A percentile compares a stretch with the other conserved stretches of the same genome.
Conservation (phyloP, 2,888 invertebrate species). For the Balanococcus diminutus region DNA sequence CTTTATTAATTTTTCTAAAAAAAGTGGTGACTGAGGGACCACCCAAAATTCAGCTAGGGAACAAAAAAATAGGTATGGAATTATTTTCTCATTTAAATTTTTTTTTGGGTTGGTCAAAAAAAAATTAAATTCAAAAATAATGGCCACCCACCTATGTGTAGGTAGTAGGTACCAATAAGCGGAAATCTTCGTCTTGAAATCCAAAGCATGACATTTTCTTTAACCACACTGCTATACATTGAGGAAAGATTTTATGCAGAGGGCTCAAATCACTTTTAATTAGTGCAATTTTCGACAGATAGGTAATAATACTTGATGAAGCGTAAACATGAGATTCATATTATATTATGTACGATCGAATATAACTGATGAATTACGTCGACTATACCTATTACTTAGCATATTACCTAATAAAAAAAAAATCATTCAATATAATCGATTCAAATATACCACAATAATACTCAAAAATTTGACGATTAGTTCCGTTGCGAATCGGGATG, state of each 20-base stretch:
- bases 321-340: background rate
- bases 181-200: background rate
- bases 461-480: constrained; percentile 35
- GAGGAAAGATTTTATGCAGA: background rate
- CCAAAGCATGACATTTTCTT: background rate
- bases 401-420: constrained; percentile 41
- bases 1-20: too few relatives aligned
- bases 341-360: background rate
- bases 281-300: constrained; percentile 14
- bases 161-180: background rate
- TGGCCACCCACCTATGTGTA: too few relatives aligned
- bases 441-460: constrained; percentile 33
- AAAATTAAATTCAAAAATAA: too few relatives aligned
- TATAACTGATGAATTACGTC: background rate
- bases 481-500: constrained; percentile 38
- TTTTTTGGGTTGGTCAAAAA: too few relatives aligned
- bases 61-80: too few relatives aligned
- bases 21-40: too few relatives aligned
- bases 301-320: constrained; percentile 36
- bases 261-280: constrained; percentile 28
- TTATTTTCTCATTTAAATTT: too few relatives aligned
- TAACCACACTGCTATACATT: too few relatives aligned
- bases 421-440: constrained; percentile 20
- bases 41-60: too few relatives aligned
- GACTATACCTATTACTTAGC: constrained; percentile 32